Percentiles rank a stretch among this genome's conserved stretches.
phyloP scores from a whole-genome alignment of 2,797 vertebrate genomes.

The Tangara arthus region DNA sequence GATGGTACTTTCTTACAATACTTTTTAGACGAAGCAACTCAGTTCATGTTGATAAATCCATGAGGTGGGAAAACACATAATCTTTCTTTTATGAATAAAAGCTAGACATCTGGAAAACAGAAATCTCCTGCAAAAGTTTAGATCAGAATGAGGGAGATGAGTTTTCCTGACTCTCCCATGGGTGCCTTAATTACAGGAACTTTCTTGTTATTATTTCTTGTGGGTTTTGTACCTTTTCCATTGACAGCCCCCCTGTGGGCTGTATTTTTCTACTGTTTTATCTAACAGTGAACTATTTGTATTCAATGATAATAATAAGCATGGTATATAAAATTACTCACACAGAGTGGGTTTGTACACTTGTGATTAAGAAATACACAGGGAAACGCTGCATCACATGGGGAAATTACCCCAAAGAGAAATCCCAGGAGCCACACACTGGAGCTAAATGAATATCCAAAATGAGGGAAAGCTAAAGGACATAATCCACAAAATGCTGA shows the following conservation, averaged over 20 bases:
- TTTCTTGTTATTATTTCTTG: neutral
- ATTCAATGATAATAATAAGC: neutral
- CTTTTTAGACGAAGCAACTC: slow-evolving; percentile 52
- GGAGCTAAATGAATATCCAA: neutral
- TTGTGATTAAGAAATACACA: neutral
- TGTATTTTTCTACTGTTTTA: neutral
- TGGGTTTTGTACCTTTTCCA: neutral
- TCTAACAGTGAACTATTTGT: neutral
- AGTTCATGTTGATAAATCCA: neutral
- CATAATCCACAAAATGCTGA: slow-evolving; percentile 18
- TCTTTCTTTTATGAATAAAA: neutral
- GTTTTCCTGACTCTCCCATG: neutral
- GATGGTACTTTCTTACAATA: slow-evolving; percentile 19
- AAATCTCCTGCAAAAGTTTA: neutral
- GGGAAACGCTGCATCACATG: neutral
- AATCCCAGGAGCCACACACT: neutral
- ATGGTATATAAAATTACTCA: neutral
- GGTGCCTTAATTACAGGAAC: neutral
- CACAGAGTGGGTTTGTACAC: accelerated
- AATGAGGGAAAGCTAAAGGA: slow-evolving; percentile 4
- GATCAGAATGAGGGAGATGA: neutral
- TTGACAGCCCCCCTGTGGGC: accelerated
- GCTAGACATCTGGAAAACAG: neutral
- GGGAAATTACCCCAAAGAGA: neutral
- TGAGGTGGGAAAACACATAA: neutral